Conservation (phyloP, 2,888 invertebrate species). For the Himalopsyche anomala region DNA sequence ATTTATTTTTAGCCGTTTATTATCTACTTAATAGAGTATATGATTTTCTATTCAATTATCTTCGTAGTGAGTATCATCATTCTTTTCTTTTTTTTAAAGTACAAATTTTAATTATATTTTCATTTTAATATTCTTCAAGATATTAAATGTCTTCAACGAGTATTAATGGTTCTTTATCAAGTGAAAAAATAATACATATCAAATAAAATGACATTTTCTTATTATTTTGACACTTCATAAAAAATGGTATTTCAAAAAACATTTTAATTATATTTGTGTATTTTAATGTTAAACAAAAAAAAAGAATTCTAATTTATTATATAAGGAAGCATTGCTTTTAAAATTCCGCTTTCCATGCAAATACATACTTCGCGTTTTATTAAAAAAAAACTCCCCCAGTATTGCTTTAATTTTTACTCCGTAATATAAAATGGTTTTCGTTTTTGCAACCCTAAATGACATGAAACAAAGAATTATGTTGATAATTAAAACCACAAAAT, state of each 20-base stretch:
- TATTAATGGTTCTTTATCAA: too few species aligned
- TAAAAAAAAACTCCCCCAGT: background rate
- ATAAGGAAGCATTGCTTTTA: background rate
- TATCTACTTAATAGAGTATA: too few species aligned
- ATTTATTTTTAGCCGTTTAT: too few species aligned
- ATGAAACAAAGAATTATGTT: background rate
- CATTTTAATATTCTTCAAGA: too few species aligned
- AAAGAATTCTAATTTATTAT: background rate
- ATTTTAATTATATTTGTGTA: background rate
- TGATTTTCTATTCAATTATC: too few species aligned
- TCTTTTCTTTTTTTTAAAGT: too few species aligned
- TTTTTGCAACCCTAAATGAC: background rate
- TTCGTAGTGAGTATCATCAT: too few species aligned
- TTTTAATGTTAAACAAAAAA: background rate
- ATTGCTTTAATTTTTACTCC: background rate
- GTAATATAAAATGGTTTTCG: background rate
- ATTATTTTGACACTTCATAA: background rate
- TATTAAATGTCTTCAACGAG: too few species aligned
- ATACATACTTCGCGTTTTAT: constrained; percentile 8
- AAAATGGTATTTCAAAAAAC: background rate
- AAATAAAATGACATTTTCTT: too few species aligned
- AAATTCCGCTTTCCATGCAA: background rate
- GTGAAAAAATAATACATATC: too few species aligned
- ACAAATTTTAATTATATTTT: too few species aligned
- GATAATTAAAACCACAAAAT: background rate